Percentiles rank a stretch among this genome's conserved stretches.
Evolutionary conservation across 2,888 invertebrate genomes (phyloP).

Genomic region (Drosophila cognata): DNA sequence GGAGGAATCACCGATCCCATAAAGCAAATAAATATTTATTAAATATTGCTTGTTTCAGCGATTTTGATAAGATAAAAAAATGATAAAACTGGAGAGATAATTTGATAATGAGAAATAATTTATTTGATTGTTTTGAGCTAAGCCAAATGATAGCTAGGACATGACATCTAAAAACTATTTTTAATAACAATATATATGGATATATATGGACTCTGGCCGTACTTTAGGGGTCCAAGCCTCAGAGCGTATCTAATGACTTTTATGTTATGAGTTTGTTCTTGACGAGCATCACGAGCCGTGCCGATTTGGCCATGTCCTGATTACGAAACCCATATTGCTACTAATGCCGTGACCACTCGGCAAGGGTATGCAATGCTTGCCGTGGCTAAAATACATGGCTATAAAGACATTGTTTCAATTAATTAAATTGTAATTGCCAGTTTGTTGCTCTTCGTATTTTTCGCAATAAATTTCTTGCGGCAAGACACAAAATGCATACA

Average conservation of each 20-base stretch:
- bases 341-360: not conserved
- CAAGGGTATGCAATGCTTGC: not conserved
- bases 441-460: not conserved
- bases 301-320: not conserved
- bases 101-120: not conserved
- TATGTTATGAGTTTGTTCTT: not conserved
- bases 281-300: not conserved
- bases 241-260: not conserved
- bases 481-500: constrained; percentile 3
- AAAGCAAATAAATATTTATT: not conserved
- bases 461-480: constrained; percentile 17
- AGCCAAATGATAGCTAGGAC: not conserved
- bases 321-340: not conserved
- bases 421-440: not conserved
- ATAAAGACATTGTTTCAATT: not conserved
- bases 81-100: not conserved
- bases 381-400: not conserved
- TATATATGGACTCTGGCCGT: not conserved
- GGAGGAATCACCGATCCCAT: not conserved
- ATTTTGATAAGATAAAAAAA: not conserved
- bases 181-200: not conserved
- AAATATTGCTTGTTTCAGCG: not conserved
- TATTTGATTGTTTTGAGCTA: not conserved
- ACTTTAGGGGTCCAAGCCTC: not conserved
- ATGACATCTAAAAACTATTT: not conserved